Conservation (phyloP, 2,113 vertebrate genomes). For the Callionymus lyra region DNA sequence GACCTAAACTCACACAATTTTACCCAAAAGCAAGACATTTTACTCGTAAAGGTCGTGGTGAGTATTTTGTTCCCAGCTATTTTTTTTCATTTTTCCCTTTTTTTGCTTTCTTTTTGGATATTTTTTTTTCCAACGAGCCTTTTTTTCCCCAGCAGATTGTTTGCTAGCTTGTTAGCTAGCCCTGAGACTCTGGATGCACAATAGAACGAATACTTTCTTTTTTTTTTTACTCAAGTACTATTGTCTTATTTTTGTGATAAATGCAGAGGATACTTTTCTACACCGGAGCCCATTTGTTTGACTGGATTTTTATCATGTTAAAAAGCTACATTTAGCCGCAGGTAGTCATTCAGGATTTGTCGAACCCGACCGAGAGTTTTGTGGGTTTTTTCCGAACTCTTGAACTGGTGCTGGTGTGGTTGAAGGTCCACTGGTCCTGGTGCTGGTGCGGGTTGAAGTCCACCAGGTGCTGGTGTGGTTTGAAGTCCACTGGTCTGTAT, state of each 20-base stretch:
- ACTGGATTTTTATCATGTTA: conserved; percentile 19
- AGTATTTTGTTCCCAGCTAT: conserved; percentile 65
- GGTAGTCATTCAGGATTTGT: conserved; percentile 13
- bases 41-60: conserved; percentile 64
- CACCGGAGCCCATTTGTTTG: conserved; percentile 25
- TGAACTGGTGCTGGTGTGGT: too few relatives aligned
- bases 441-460: too few relatives aligned
- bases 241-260: conserved; percentile 37
- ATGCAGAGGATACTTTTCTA: conserved; percentile 34
- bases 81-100: conserved; percentile 60
- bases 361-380: conserved; percentile 13
- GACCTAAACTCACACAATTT: conserved; percentile 43
- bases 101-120: conserved; percentile 58
- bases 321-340: conserved; percentile 23
- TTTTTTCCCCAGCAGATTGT: conserved; percentile 24
- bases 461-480: too few relatives aligned
- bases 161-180: conserved; percentile 40
- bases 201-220: conserved; percentile 19
- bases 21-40: conserved; percentile 57
- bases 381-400: conserved; percentile 30
- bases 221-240: conserved; percentile 32
- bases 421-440: too few relatives aligned
- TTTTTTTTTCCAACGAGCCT: conserved; percentile 47
- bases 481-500: neutral
- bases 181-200: conserved; percentile 26